phyloP scores from a whole-genome alignment of 2,113 vertebrate species.

The Nicator chloris region DNA sequence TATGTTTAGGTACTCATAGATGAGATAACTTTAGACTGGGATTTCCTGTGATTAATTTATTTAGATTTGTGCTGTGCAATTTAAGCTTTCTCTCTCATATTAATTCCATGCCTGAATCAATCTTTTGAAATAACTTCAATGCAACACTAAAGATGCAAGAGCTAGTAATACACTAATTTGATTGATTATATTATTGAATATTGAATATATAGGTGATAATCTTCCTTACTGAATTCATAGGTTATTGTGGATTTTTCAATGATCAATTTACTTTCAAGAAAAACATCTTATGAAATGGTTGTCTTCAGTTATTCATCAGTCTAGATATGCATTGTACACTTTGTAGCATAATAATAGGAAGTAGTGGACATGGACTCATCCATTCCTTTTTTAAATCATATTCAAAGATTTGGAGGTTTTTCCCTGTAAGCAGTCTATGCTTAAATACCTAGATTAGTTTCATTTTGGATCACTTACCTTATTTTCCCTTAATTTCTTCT shows the following conservation, averaged over 20 bases:
- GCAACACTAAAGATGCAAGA: background rate
- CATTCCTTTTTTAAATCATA: background rate
- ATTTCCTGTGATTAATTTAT: background rate
- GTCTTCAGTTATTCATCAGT: background rate
- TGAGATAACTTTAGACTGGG: background rate
- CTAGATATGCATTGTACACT: background rate
- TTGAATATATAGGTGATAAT: background rate
- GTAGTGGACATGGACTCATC: background rate
- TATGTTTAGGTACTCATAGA: background rate
- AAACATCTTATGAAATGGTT: background rate
- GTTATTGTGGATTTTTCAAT: background rate
- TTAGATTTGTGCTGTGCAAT: background rate
- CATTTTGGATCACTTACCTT: slow-evolving; percentile 38
- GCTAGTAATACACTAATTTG: background rate
- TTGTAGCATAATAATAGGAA: background rate
- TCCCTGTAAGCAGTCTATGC: fast-evolving
- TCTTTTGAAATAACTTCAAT: background rate
- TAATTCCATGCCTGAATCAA: background rate
- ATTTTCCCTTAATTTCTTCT: background rate
- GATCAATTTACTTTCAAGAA: background rate
- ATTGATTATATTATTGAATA: too few relatives aligned
- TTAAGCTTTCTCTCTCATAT: background rate
- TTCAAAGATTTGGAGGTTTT: background rate
- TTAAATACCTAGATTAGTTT: background rate
- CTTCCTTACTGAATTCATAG: background rate